Evolutionary conservation across 2,113 vertebrate species (phyloP).

Genomic region (Suricata suricatta): DNA sequence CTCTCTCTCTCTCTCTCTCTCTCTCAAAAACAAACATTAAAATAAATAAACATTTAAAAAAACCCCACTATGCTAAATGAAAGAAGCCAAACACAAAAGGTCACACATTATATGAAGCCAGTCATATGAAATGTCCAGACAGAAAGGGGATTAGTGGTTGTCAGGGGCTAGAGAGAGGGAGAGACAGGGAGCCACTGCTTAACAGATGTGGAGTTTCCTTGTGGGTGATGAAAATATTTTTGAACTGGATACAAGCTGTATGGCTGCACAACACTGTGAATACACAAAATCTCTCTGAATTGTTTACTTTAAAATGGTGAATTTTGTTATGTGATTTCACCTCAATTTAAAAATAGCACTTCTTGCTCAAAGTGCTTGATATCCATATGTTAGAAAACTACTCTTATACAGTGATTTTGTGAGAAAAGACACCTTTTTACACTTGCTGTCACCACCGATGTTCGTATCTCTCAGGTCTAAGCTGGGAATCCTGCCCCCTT

Average conservation of each 20-base stretch:
- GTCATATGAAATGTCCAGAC: background rate
- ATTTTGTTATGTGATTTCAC: background rate
- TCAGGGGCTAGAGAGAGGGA: background rate
- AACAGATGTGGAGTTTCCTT: background rate
- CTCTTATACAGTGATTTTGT: background rate
- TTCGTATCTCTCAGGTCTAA: background rate
- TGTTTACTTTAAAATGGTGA: background rate
- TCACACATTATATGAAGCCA: background rate
- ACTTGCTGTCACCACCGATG: background rate
- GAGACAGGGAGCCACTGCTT: background rate
- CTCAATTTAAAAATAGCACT: background rate
- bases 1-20: too few species aligned
- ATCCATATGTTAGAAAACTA: background rate
- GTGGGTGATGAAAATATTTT: background rate
- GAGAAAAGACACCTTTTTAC: background rate
- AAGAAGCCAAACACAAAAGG: background rate
- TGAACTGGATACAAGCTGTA: background rate
- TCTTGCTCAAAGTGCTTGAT: background rate
- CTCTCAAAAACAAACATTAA: too few species aligned
- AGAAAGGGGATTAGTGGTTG: background rate
- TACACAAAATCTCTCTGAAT: background rate
- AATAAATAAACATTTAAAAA: too few species aligned
- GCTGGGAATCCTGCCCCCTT: background rate
- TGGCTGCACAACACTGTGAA: background rate
- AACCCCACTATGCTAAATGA: background rate